Conservation (phyloP, 2,888 invertebrate species). For the Bombylius discolor region DNA sequence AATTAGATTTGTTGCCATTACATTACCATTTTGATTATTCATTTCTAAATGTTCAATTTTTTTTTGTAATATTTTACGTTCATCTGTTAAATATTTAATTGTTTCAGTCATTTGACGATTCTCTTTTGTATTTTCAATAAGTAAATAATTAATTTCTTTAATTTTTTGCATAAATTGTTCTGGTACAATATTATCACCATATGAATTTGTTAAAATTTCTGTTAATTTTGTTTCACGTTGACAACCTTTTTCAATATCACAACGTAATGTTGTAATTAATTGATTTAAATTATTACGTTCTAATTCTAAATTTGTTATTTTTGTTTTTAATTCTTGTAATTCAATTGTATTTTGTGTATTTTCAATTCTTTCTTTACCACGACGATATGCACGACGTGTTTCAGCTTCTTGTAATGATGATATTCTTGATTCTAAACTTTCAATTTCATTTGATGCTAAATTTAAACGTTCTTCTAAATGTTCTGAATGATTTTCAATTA, state of each 20-base stretch:
- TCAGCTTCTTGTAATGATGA: conserved; percentile 33
- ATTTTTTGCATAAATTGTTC: conserved; percentile 35
- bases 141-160: conserved; percentile 40
- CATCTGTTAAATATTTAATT: conserved; percentile 35
- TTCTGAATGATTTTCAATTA: conserved; percentile 29
- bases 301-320: conserved; percentile 22
- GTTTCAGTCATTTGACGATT: conserved; percentile 41
- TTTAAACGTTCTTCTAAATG: conserved; percentile 31
- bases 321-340: conserved; percentile 26
- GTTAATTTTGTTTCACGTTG: conserved; percentile 32
- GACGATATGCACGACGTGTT: conserved; percentile 27
- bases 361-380: conserved; percentile 31
- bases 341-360: conserved; percentile 27
- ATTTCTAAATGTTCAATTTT: conserved; percentile 36
- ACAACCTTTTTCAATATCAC: conserved; percentile 31
- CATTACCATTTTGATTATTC: conserved; percentile 9
- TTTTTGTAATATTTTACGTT: conserved; percentile 38
- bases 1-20: conserved; percentile 21
- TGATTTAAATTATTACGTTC: conserved; percentile 26
- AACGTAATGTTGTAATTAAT: conserved; percentile 26
- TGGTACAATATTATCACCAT: conserved; percentile 28
- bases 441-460: conserved; percentile 35
- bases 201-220: conserved; percentile 28
- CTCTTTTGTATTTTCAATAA: conserved; percentile 40
- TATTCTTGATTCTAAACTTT: conserved; percentile 39